Percentiles rank a stretch among this genome's conserved stretches.
Conservation (phyloP, 2,113 vertebrate genomes). For the Tringa solitaria region DNA sequence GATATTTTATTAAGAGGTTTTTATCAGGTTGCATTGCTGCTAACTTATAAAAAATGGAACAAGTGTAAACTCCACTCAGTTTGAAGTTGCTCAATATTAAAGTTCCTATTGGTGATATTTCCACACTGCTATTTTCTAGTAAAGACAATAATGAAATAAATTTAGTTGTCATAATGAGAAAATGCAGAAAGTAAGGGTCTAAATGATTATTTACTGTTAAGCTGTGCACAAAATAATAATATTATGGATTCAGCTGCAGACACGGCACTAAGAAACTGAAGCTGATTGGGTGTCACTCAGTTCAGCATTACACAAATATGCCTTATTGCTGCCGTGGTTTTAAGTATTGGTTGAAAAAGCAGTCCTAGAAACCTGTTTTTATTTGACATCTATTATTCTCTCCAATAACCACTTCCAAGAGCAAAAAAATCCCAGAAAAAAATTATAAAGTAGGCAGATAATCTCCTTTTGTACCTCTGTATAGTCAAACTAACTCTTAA, state of each 20-base stretch:
- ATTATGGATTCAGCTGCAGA: not conserved
- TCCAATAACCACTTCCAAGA: not conserved
- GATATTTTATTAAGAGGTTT: constrained; percentile 47
- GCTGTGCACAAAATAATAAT: not conserved
- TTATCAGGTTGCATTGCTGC: constrained; percentile 14
- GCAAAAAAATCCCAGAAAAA: not conserved
- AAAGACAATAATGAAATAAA: not conserved
- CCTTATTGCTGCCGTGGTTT: not conserved
- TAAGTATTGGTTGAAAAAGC: not conserved
- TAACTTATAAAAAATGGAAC: constrained; percentile 56
- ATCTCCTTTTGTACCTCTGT: not conserved
- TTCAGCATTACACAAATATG: not conserved
- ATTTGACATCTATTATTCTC: not conserved
- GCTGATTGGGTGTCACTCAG: not conserved
- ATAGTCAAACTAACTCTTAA: not conserved
- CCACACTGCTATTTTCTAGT: constrained; percentile 50
- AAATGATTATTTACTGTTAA: not conserved
- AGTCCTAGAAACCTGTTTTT: not conserved
- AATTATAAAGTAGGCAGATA: not conserved
- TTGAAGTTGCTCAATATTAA: constrained; percentile 56
- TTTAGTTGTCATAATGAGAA: not conserved
- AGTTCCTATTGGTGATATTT: constrained; percentile 64
- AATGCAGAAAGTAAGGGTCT: not conserved
- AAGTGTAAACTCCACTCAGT: constrained; percentile 54
- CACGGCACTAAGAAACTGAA: not conserved